Percentiles rank a stretch among this genome's conserved stretches.
phyloP scores from a whole-genome alignment of 2,797 vertebrate species.

The Rhyacichthys aspro region DNA sequence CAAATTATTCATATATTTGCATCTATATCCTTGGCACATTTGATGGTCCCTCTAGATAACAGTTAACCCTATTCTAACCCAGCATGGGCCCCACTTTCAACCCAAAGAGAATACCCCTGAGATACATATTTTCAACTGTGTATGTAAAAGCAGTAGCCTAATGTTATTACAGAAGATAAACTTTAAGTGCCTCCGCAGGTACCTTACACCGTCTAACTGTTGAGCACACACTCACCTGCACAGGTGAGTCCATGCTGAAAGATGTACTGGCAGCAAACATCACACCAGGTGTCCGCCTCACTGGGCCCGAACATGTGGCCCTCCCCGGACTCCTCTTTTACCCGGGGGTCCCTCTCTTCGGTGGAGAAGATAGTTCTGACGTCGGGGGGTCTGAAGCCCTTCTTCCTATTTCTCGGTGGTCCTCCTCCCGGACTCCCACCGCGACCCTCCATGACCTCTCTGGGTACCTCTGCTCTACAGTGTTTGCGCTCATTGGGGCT shows the following conservation, averaged over 20 bases:
- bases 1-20: slow-evolving; percentile 2
- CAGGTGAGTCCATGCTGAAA: slow-evolving; percentile 71
- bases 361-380: slow-evolving; percentile 83
- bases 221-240: slow-evolving; percentile 66
- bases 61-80: background rate
- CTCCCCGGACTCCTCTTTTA: slow-evolving; percentile 76
- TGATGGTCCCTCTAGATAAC: background rate
- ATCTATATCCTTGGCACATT: background rate
- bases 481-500: slow-evolving; percentile 13
- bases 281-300: slow-evolving; percentile 72
- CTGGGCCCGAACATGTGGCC: slow-evolving; percentile 74
- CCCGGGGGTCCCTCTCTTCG: slow-evolving; percentile 73
- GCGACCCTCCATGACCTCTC: slow-evolving; percentile 16
- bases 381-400: slow-evolving; percentile 76
- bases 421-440: slow-evolving; percentile 47
- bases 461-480: slow-evolving; percentile 8
- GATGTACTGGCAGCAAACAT: slow-evolving; percentile 77
- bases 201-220: too few species aligned
- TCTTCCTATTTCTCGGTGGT: slow-evolving; percentile 66
- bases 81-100: background rate
- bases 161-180: too few species aligned
- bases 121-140: too few species aligned
- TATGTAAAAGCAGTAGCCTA: too few species aligned
- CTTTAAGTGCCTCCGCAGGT: too few species aligned
- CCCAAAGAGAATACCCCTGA: too few species aligned